Percentiles rank a stretch among this genome's conserved stretches.
phyloP scores from a whole-genome alignment of 2,797 vertebrate species.

The Tangara arthus region DNA sequence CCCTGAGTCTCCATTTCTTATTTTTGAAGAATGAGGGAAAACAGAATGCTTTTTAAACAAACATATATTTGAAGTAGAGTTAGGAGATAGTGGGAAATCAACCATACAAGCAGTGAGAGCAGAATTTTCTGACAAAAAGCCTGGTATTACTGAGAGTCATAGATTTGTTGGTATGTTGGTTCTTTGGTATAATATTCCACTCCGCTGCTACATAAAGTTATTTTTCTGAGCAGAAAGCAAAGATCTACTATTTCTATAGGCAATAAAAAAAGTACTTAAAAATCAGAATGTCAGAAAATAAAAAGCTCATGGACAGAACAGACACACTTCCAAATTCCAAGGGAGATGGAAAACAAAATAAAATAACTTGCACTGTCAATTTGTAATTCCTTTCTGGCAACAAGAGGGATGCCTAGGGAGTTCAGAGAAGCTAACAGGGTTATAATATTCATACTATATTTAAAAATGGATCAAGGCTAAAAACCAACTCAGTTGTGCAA shows the following conservation, averaged over 20 bases:
- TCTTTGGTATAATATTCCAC: not conserved
- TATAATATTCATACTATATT: slow-evolving; percentile 41
- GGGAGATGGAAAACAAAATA: slow-evolving; percentile 28
- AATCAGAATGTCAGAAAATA: not conserved
- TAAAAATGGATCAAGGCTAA: slow-evolving; percentile 57
- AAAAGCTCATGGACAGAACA: not conserved
- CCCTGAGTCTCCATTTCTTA: not conserved
- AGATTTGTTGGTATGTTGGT: not conserved
- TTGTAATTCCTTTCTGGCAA: slow-evolving; percentile 27
- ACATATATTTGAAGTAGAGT: not conserved
- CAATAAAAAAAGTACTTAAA: not conserved
- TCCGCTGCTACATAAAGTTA: not conserved
- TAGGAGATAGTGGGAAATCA: not conserved
- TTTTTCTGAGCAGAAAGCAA: not conserved
- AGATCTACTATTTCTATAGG: not conserved
- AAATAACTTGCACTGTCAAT: slow-evolving; percentile 7
- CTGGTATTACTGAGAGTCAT: not conserved
- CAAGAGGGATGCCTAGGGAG: slow-evolving; percentile 16
- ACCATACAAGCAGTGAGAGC: not conserved
- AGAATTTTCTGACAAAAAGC: not conserved
- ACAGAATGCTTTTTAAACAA: not conserved
- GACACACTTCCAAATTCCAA: slow-evolving; percentile 8
- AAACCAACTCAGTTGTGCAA: not conserved
- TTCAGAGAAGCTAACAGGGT: slow-evolving; percentile 4
- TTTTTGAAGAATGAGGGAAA: not conserved